Conservation (phyloP, 2,113 vertebrate species). For the Girardinichthys multiradiatus region DNA sequence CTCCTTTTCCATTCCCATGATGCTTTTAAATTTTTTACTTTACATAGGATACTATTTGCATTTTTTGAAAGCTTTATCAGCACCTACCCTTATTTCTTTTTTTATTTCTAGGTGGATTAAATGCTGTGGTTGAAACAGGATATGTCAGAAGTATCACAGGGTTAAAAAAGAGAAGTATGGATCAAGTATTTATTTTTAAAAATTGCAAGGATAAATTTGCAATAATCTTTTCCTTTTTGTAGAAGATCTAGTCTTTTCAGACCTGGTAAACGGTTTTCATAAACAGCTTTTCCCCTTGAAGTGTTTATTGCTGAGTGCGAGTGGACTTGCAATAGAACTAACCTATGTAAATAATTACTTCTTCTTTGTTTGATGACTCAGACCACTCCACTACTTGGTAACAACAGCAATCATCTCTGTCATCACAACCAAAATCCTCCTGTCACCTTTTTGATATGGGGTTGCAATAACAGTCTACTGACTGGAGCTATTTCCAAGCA, state of each 20-base stretch:
- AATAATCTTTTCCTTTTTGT: background rate
- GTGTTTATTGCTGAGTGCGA: constrained; percentile 31
- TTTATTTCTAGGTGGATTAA: no score
- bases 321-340: constrained; percentile 22
- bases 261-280: constrained; percentile 3
- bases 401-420: constrained; percentile 43
- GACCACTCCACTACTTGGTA: constrained; percentile 6
- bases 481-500: background rate
- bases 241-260: background rate
- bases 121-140: background rate
- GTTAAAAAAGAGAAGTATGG: constrained; percentile 3
- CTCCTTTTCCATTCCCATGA: no score
- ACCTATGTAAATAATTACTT: constrained; percentile 60
- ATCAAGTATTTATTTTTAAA: constrained; percentile 5
- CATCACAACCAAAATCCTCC: constrained; percentile 19
- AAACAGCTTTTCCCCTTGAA: constrained; percentile 27
- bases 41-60: no score
- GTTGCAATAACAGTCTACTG: constrained; percentile 9
- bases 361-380: constrained; percentile 57
- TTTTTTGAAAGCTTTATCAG: no score
- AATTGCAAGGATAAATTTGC: constrained; percentile 8
- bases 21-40: no score
- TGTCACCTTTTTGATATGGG: background rate
- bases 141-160: background rate
- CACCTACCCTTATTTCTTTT: no score